Evolutionary conservation across 92 coral and sea anemone genomes (phyloP), one percentile per base, ranked within the genome.

Genomic region (Parazoanthus swiftii): DNA sequence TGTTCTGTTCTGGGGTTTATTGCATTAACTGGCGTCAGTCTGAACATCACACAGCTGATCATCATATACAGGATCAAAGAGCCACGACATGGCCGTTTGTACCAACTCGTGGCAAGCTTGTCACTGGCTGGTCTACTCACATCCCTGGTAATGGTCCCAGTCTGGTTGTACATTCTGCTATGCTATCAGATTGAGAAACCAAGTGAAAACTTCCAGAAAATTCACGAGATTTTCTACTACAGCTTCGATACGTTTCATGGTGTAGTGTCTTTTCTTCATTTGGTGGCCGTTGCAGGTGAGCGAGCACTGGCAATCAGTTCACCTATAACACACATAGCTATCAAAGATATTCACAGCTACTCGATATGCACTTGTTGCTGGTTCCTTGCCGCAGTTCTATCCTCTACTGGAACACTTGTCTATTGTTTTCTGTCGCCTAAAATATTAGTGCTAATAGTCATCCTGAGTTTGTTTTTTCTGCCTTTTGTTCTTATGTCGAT

Each of bases 161-260:
- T 73, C 25, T 81, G 72, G 85, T 2, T 59, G 39, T 58, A 42
- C 46, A 21, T 58, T 15, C 43, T 81, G 74, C 15, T 59, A 29
- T 37, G 29, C 26, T 81, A 81, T 66, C 85, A 81, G 50, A 16
- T 81, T 42, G 73, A 39, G 6, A 21, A 81, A 81, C 46, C 85
- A 29, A 35, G 85, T 21, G 85, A 81, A 58, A 81, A 18, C 48
- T 81, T 81, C 48, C 85, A 35, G 50, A 81, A 81, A 33, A 59
- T 33, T 35, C 74, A 81, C 44, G 50, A 81, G 35, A 58, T 81
- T 29, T 81, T 81, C 35, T 81, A 59, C 74, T 81, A 54, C 74
- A 81, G 85, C 74, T 81, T 81, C 73, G 85, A 81, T 35, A 35
- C 39, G 4, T 81, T 81, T 58, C 48, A 81, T 37, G 85, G 85